phyloP scores from a whole-genome alignment of 1,140 invertebrate species.

The Pseudomyrmex flavicornis region DNA sequence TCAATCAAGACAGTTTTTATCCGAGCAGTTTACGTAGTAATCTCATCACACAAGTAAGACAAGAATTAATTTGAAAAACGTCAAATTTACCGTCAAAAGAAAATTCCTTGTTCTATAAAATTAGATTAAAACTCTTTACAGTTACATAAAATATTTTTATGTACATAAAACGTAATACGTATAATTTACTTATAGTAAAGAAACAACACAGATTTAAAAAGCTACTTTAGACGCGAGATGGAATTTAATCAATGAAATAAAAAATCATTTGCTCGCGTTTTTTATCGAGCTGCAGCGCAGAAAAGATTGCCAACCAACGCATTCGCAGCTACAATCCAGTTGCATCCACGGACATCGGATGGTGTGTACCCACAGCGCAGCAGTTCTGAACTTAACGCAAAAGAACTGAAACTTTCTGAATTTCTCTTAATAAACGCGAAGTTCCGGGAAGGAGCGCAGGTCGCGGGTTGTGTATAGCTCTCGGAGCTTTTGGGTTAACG shows the following conservation, averaged over 20 bases:
- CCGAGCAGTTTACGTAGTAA: not conserved
- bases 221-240: not conserved
- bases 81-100: not conserved
- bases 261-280: not conserved
- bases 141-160: not conserved
- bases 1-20: constrained; percentile 13
- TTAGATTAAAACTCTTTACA: not conserved
- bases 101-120: not conserved
- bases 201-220: not conserved
- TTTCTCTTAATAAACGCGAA: constrained; percentile 70
- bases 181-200: no score
- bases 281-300: not conserved
- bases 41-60: constrained; percentile 3
- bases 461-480: constrained; percentile 24
- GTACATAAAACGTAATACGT: not conserved
- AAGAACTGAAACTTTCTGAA: constrained; percentile 66
- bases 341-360: constrained; percentile 21
- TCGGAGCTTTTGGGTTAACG: constrained; percentile 60
- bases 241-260: not conserved
- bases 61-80: not conserved
- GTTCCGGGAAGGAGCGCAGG: constrained; percentile 24
- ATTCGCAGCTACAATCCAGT: constrained; percentile 19
- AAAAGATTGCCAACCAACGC: not conserved
- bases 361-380: not conserved
- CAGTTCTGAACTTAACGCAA: constrained; percentile 56